Percentiles rank a stretch among this genome's conserved stretches.
phyloP scores from a whole-genome alignment of 2,797 vertebrate genomes.

The Cottoperca gobio region DNA sequence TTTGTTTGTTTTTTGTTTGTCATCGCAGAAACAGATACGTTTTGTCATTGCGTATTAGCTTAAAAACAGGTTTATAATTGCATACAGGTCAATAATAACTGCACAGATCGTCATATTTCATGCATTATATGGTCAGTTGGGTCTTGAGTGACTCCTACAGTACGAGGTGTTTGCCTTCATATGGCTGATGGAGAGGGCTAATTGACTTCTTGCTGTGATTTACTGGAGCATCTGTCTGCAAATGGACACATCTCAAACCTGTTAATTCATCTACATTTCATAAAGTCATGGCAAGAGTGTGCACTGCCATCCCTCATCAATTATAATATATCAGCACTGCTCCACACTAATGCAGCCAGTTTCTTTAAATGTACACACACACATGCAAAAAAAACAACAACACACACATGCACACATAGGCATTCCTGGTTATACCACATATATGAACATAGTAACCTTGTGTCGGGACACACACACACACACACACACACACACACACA shows the following conservation, averaged over 20 bases:
- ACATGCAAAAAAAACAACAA: conserved; percentile 18
- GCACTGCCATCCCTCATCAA: conserved; percentile 62
- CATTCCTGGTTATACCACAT: conserved; percentile 10
- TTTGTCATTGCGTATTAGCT: neutral
- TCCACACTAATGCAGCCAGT: conserved; percentile 27
- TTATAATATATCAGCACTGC: conserved; percentile 51
- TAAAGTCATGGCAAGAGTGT: conserved; percentile 70
- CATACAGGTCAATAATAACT: neutral
- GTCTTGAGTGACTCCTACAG: conserved; percentile 49
- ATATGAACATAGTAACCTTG: conserved; percentile 3
- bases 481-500: conserved; percentile 17
- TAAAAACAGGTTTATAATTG: neutral
- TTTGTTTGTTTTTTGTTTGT: conserved; percentile 14
- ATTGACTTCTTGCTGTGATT: conserved; percentile 78
- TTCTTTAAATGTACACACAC: conserved; percentile 37
- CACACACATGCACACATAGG: conserved; percentile 34
- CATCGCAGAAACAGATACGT: neutral
- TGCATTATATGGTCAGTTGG: conserved; percentile 44
- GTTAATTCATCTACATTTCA: conserved; percentile 80
- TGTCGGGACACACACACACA: conserved; percentile 11
- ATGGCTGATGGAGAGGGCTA: conserved; percentile 71
- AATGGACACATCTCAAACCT: conserved; percentile 76
- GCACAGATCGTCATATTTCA: conserved; percentile 15
- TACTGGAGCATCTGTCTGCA: conserved; percentile 76
- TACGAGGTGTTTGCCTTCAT: conserved; percentile 59